Evolutionary conservation across 2,113 vertebrate species (phyloP).

Genomic region (Anolis sagrei): DNA sequence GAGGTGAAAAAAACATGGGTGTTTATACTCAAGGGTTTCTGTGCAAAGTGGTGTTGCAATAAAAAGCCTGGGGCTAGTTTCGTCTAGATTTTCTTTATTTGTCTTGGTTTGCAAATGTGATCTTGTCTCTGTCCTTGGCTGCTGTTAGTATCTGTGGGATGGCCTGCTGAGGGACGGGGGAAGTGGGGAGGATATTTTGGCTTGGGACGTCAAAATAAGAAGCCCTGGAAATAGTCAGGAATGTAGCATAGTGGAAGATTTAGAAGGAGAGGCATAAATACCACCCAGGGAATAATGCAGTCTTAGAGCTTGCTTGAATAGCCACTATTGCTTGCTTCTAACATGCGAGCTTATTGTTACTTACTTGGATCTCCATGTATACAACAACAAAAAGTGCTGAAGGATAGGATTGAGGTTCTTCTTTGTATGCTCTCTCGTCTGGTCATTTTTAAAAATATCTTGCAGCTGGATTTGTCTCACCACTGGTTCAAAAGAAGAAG

Average conservation of each 20-base stretch:
- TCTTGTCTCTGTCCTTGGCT: constrained; percentile 28
- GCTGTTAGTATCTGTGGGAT: constrained; percentile 21
- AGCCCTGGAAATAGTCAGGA: not conserved
- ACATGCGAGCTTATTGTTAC: not conserved
- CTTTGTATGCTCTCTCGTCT: not conserved
- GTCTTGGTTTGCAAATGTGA: constrained; percentile 17
- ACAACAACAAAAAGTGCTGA: not conserved
- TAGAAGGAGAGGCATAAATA: constrained; percentile 18
- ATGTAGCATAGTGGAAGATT: not conserved
- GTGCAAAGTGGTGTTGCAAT: not conserved
- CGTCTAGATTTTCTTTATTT: constrained; percentile 4
- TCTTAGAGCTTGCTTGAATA: constrained; percentile 14
- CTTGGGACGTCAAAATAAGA: constrained; percentile 18
- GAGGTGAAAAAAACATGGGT: not conserved
- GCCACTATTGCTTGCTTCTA: not conserved
- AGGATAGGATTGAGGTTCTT: not conserved
- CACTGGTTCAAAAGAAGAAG: too few species aligned
- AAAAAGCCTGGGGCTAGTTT: constrained; percentile 24
- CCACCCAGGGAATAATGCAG: accelerated
- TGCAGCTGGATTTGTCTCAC: not conserved
- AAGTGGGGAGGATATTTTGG: not conserved
- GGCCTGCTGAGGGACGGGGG: not conserved
- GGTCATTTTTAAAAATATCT: not conserved
- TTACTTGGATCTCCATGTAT: not conserved
- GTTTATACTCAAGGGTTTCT: not conserved